Evolutionary conservation across 2,888 invertebrate species (phyloP).

Genomic region (Melolontha melolontha): DNA sequence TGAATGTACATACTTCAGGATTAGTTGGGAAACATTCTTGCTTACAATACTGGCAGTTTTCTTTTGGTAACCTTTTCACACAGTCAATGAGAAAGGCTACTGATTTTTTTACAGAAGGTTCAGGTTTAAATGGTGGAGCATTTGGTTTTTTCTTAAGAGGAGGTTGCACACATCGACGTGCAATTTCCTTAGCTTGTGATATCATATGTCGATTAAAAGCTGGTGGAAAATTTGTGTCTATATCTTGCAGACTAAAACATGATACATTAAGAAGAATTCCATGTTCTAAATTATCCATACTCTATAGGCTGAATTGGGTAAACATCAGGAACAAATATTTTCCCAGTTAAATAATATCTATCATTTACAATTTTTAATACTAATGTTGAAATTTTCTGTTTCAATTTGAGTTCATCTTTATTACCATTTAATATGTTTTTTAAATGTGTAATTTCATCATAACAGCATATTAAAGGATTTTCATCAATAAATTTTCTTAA

Average conservation of each 20-base stretch:
- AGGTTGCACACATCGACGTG: conserved; percentile 76
- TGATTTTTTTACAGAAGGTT: conserved; percentile 73
- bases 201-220: conserved; percentile 72
- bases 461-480: conserved; percentile 78
- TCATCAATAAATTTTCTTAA: conserved; percentile 75
- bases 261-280: conserved; percentile 3
- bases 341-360: conserved; percentile 72
- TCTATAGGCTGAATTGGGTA: conserved; percentile 71
- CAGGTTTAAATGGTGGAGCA: conserved; percentile 71
- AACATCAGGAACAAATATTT: conserved; percentile 72
- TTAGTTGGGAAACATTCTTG: conserved; percentile 71
- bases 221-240: conserved; percentile 75
- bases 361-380: conserved; percentile 70
- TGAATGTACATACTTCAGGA: conserved; percentile 64
- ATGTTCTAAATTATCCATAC: conserved; percentile 60
- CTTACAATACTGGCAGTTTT: conserved; percentile 75
- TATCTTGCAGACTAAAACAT: conserved; percentile 68
- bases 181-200: conserved; percentile 77
- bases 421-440: conserved; percentile 67
- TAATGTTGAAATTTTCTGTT: conserved; percentile 75
- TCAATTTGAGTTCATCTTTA: conserved; percentile 73
- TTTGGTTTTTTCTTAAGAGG: conserved; percentile 70
- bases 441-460: conserved; percentile 75
- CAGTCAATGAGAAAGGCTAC: conserved; percentile 73
- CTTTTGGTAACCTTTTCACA: conserved; percentile 72